These are phyloP conservation scores for Acanthoscelides obtectus DNA, from an alignment of 2,888 invertebrate genomes.

Conservation along the genomic window DNA sequence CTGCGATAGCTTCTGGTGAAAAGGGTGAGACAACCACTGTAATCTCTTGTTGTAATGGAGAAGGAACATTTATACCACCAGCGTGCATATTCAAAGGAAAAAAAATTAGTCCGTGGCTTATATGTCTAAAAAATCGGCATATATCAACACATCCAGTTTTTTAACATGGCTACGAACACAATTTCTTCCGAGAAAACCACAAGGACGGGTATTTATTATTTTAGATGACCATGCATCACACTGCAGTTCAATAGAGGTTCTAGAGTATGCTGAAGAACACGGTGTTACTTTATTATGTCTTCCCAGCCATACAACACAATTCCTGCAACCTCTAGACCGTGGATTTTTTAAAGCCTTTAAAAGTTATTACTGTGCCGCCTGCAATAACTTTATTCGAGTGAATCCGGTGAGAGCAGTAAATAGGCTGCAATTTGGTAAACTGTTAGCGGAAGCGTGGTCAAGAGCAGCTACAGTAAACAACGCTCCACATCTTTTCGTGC, in stretches of 20 bases:
- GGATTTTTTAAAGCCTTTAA: slow-evolving; percentile 31
- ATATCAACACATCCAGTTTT: slow-evolving; percentile 21
- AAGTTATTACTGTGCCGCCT: slow-evolving; percentile 12
- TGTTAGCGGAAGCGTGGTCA: slow-evolving; percentile 20
- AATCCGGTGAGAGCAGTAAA: slow-evolving; percentile 15
- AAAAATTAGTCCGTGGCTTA: slow-evolving; percentile 20
- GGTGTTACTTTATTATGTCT: slow-evolving; percentile 27
- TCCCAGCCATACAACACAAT: slow-evolving; percentile 33
- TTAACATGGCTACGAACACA: slow-evolving; percentile 12
- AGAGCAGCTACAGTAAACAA: too few species aligned
- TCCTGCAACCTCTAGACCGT: too few species aligned
- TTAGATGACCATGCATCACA: slow-evolving; percentile 35
- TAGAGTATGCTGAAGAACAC: slow-evolving; percentile 23
- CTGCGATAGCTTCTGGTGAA: too few species aligned
- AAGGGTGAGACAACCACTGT: too few species aligned
- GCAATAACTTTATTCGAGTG: slow-evolving; percentile 6
- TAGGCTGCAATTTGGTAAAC: slow-evolving; percentile 19
- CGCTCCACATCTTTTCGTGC: slow-evolving; percentile 21
- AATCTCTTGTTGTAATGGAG: not conserved
- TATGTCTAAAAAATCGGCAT: slow-evolving; percentile 24
- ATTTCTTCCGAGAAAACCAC: slow-evolving; percentile 32
- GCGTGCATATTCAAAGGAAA: slow-evolving; percentile 14
- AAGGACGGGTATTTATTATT: slow-evolving; percentile 29
- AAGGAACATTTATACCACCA: too few species aligned
- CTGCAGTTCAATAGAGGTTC: slow-evolving; percentile 14